Percentiles rank a stretch among this genome's conserved stretches.
These are phyloP conservation scores for Artibeus lituratus DNA, from an alignment of 2,797 vertebrate species.

Conservation along the genomic window DNA sequence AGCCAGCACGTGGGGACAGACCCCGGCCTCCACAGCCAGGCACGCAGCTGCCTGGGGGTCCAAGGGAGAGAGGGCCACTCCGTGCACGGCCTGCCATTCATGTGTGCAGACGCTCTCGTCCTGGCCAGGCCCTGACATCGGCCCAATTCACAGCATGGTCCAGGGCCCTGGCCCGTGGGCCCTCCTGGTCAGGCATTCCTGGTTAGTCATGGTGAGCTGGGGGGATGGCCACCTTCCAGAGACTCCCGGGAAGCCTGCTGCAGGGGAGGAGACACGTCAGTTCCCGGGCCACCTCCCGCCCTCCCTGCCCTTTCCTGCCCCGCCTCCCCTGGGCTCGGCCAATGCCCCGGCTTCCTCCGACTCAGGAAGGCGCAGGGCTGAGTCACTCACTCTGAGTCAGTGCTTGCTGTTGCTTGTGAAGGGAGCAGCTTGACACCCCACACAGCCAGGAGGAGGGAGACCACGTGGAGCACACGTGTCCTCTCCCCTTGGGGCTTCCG, in stretches of 20 bases:
- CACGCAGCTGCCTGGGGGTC: accelerated
- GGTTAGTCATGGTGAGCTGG: not conserved
- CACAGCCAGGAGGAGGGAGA: not conserved
- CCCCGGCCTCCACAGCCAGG: not conserved
- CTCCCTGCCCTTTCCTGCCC: not conserved
- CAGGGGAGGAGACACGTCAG: not conserved
- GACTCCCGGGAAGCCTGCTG: not conserved
- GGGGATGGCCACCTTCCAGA: not conserved
- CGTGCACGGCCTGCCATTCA: accelerated
- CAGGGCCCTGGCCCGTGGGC: not conserved
- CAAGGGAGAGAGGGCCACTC: too few species aligned
- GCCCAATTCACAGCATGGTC: too few species aligned
- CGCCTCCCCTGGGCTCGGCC: not conserved
- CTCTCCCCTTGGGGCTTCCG: accelerated
- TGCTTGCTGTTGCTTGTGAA: not conserved
- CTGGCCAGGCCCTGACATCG: not conserved
- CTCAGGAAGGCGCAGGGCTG: not conserved
- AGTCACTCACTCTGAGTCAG: not conserved
- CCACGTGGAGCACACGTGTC: not conserved
- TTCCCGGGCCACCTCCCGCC: not conserved
- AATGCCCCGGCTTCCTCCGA: not conserved
- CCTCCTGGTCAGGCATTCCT: not conserved
- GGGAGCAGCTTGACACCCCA: not conserved
- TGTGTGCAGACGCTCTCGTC: accelerated
- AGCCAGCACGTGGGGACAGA: accelerated